These are phyloP conservation scores for Allobates femoralis DNA, from an alignment of 2,797 vertebrate species.

Conservation along the genomic window DNA sequence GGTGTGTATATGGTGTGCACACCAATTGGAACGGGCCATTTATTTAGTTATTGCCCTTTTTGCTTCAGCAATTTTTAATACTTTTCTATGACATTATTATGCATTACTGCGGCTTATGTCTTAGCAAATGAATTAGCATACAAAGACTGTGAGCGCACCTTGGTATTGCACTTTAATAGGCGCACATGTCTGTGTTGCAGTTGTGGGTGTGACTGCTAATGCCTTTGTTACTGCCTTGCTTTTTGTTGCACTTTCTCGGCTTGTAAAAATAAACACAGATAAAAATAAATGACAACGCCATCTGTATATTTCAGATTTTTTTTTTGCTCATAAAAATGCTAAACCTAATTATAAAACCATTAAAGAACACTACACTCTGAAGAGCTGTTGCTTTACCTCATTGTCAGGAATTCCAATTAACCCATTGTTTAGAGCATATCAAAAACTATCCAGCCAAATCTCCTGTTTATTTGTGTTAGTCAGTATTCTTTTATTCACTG, in stretches of 20 bases:
- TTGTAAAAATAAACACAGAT: constrained; percentile 63
- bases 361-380: constrained; percentile 57
- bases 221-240: constrained; percentile 24
- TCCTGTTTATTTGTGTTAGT: background rate
- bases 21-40: constrained; percentile 25
- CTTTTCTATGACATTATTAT: constrained; percentile 24
- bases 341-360: constrained; percentile 64
- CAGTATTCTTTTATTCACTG: background rate
- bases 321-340: constrained; percentile 51
- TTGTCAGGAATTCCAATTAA: constrained; percentile 37
- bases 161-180: constrained; percentile 29
- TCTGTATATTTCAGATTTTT: constrained; percentile 57
- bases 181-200: constrained; percentile 13
- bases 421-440: background rate
- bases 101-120: background rate
- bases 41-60: constrained; percentile 46
- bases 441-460: no score
- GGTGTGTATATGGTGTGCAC: background rate
- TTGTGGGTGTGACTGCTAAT: constrained; percentile 30
- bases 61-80: constrained; percentile 37
- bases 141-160: background rate
- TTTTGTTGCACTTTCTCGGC: constrained; percentile 51
- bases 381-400: constrained; percentile 55
- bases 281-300: constrained; percentile 62
- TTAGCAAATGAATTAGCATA: constrained; percentile 32